Evolutionary conservation across 2,888 invertebrate genomes (phyloP).

Genomic region (Caenorhabditis drosophilae): DNA sequence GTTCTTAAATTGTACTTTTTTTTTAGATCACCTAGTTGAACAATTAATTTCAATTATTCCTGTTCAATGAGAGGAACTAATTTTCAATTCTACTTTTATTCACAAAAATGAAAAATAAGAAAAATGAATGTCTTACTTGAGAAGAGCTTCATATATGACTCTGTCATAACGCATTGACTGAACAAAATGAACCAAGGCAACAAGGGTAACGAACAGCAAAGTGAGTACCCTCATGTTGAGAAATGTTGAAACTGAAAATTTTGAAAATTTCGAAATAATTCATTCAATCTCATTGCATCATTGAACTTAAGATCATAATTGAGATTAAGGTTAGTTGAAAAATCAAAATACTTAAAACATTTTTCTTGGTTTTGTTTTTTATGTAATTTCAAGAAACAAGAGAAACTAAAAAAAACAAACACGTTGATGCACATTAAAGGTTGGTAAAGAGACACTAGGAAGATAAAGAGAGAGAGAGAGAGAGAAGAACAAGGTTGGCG

Average conservation of each 20-base stretch:
- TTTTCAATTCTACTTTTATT: no score
- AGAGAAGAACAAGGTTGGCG: no score
- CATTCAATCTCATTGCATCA: background rate
- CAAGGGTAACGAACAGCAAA: conserved; percentile 36
- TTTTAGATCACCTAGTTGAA: no score
- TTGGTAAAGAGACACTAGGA: no score
- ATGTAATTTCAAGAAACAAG: background rate
- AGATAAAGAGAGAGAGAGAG: no score
- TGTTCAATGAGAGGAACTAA: no score
- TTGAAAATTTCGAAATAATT: background rate
- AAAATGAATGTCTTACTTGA: conserved; percentile 37
- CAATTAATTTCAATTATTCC: no score
- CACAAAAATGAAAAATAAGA: background rate
- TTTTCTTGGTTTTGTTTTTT: background rate
- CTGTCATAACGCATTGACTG: conserved; percentile 43
- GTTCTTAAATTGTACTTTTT: background rate
- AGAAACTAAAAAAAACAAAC: background rate
- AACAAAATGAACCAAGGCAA: conserved; percentile 39
- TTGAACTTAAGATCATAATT: background rate
- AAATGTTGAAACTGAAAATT: conserved; percentile 35
- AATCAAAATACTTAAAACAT: background rate
- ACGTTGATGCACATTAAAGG: no score
- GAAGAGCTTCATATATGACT: conserved; percentile 46
- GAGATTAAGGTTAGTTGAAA: background rate
- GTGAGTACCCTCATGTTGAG: conserved; percentile 52